Evolutionary conservation across 2,113 vertebrate species (phyloP).

Genomic region (Serilophus lunatus): DNA sequence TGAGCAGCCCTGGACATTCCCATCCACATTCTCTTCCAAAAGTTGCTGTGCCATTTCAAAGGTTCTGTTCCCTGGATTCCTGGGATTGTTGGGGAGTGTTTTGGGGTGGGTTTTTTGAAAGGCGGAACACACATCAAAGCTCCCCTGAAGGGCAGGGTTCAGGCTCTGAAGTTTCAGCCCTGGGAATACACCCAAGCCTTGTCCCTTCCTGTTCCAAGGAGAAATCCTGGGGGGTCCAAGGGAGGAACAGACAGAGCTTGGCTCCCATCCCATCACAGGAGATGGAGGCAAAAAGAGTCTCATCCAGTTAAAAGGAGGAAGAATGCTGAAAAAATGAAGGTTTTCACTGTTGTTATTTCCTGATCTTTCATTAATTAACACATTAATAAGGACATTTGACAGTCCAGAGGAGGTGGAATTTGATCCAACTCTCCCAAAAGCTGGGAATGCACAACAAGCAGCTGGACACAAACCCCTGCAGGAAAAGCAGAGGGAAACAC

Average conservation of each 20-base stretch:
- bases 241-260: background rate
- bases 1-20: no score
- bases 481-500: no score
- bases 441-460: accelerated
- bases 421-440: background rate
- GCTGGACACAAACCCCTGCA: background rate
- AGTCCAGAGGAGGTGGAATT: background rate
- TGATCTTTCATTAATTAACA: background rate
- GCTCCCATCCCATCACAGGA: background rate
- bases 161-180: no score
- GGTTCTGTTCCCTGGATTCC: no score
- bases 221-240: background rate
- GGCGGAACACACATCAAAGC: no score
- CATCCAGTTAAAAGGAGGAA: background rate
- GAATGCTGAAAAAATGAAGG: background rate
- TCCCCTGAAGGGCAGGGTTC: no score
- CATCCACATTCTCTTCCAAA: no score
- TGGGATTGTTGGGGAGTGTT: no score
- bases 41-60: no score
- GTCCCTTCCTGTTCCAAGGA: background rate
- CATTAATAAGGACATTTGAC: background rate
- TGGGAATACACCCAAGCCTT: no score
- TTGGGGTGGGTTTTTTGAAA: no score
- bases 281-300: background rate
- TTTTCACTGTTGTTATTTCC: background rate